Base-by-base conservation (phyloP, 1,140 invertebrate species). In the Lepidotrigona ventralis region DNA sequence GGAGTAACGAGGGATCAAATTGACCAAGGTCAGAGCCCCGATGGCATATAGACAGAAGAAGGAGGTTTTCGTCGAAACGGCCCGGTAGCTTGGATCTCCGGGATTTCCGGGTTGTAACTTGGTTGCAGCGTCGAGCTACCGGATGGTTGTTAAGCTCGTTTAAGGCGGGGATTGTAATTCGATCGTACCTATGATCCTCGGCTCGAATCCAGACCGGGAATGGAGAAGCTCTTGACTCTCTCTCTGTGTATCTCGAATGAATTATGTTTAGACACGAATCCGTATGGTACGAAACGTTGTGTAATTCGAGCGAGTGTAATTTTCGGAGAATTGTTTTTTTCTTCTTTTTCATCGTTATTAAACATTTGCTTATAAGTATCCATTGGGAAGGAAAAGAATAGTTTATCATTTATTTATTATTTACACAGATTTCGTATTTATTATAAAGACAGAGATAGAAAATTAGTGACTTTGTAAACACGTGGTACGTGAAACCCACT, bases 61-160 rank as follows among this genome's bases (percentile, higher is more conserved):
- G 1, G 33, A 33, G 33, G 15, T 39, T 39, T 23, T 8, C 56
- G 29, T 46, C 33, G 53, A 46, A 75, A 39, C 73, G 33, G 54
- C 66, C 26, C 19, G 19, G 8, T 46, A 0, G 26, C 51, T 60
- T 60, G 14, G 17, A 21, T 26, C 39, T 39, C 54, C n/a, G 21
- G 26, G 14, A n/a, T 39, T 46, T 71, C 51, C 39, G 39, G 39
- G 39, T 46, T 46, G 51, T 11, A 33, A 33, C 29, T 33, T 19
- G 21, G 70, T 23, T 79, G 12, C 8, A 46, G 39, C 54, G 39
- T 71, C 33, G 21, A 26, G 63, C 56, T 82, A 33, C 21, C n/a
- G 6, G 39, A 8, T 21, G 1, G 53, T 39, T 76, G 73, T 51
- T 69, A 58, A 82, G 79, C 79, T 68, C 64, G 79, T 73, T 81